A percentile compares a stretch with the other conserved stretches of the same genome.
These are phyloP conservation scores for Caloenas nicobarica DNA, from an alignment of 2,113 vertebrate genomes.

Conservation along the genomic window DNA sequence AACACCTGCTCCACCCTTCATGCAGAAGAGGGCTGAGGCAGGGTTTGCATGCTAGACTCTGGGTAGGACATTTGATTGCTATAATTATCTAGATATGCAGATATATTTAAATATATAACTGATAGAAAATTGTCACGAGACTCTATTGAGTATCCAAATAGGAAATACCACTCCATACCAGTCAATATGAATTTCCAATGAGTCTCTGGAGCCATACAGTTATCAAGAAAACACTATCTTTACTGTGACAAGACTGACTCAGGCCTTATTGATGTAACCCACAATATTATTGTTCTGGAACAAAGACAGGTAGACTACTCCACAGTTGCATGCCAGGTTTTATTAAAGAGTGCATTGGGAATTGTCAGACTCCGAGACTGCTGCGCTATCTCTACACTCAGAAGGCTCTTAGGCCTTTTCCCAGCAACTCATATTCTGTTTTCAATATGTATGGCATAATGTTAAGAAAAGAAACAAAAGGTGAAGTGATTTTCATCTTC, in stretches of 20 bases:
- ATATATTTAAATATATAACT: not conserved
- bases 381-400: not conserved
- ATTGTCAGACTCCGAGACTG: not conserved
- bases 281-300: not conserved
- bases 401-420: not conserved
- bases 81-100: not conserved
- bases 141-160: not conserved
- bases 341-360: not conserved
- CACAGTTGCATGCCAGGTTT: not conserved
- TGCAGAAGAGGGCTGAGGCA: not conserved
- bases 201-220: not conserved
- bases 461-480: not conserved
- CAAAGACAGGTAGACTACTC: not conserved
- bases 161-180: not conserved
- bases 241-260: not conserved
- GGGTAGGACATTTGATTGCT: not conserved
- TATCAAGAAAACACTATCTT: not conserved
- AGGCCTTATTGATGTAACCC: not conserved
- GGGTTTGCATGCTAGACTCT: too few relatives aligned
- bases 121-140: not conserved
- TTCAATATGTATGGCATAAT: not conserved
- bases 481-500: not conserved
- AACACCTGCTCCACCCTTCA: not conserved
- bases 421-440: not conserved
- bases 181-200: not conserved